Conservation (phyloP, 2,888 invertebrate genomes). For the Phorcus lineatus region DNA sequence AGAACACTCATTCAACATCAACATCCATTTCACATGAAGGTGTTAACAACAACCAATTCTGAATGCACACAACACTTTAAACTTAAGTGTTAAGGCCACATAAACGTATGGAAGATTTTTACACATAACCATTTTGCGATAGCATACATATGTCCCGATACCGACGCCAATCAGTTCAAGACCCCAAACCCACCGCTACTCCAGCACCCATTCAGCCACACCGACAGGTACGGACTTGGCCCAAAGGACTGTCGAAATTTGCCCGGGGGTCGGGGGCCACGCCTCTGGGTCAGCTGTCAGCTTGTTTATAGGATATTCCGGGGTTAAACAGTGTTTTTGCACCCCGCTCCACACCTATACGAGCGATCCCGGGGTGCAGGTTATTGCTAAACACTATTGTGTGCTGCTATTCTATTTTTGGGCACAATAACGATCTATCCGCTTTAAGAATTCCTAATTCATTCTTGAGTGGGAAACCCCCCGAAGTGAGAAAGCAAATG, state of each 20-base stretch:
- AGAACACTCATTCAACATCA: no score
- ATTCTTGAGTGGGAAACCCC: constrained; percentile 14
- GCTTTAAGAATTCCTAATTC: constrained; percentile 18
- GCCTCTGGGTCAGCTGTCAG: not conserved
- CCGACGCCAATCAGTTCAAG: no score
- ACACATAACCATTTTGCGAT: no score
- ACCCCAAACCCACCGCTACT: no score
- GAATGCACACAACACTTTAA: no score
- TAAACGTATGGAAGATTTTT: no score
- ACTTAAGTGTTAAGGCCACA: no score
- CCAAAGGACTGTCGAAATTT: not conserved
- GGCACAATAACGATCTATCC: constrained; percentile 9
- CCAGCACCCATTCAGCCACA: no score
- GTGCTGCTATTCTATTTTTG: constrained; percentile 14
- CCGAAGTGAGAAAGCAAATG: constrained; percentile 2
- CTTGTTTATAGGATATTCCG: constrained; percentile 20
- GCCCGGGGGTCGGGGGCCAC: not conserved
- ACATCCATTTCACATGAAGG: no score
- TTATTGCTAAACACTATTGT: not conserved
- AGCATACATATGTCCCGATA: no score
- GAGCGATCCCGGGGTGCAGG: not conserved
- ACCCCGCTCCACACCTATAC: not conserved
- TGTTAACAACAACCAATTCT: no score
- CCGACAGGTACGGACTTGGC: not conserved
- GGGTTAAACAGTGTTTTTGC: constrained; percentile 8